These are phyloP conservation scores for Mesaphorura yosii DNA, from an alignment of 1,140 invertebrate species.

Conservation along the genomic window DNA sequence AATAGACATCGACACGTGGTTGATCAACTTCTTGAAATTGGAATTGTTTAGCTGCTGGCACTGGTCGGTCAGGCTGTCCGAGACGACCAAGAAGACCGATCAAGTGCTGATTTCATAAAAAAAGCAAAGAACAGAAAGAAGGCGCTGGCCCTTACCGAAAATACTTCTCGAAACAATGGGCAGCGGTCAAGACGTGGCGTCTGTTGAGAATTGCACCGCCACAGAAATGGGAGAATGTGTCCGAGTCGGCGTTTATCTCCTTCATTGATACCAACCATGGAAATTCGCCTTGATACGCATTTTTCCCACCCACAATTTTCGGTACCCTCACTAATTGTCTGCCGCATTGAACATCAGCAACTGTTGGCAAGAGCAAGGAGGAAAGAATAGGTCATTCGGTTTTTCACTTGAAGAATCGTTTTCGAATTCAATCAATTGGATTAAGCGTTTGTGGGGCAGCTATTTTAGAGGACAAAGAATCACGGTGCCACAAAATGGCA, in stretches of 20 bases:
- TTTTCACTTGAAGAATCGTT: neutral
- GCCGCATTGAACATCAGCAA: conserved; percentile 13
- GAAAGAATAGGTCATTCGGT: neutral
- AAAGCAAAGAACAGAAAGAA: neutral
- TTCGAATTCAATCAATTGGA: too few relatives aligned
- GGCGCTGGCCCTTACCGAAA: too few relatives aligned
- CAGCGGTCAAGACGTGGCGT: conserved; percentile 7
- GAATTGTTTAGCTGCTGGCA: too few relatives aligned
- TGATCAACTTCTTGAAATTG: neutral
- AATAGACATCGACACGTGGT: too few relatives aligned
- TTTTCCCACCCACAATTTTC: conserved; percentile 11
- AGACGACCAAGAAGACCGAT: neutral
- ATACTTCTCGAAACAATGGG: conserved; percentile 13
- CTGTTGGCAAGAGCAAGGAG: conserved; percentile 5
- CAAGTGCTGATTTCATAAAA: neutral
- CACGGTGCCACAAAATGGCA: too few relatives aligned
- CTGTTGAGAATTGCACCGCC: conserved; percentile 9
- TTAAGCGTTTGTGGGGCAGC: too few relatives aligned
- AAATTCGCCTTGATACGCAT: conserved; percentile 14
- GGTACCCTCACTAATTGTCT: conserved; percentile 10
- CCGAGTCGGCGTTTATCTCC: neutral
- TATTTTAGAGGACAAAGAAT: too few relatives aligned
- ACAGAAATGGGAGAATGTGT: conserved; percentile 1
- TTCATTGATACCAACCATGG: conserved; percentile 19
- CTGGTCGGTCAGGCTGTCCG: neutral